Percentiles rank a stretch among this genome's conserved stretches.
These are phyloP conservation scores for Strigamia crassipes DNA, from an alignment of 2,888 invertebrate genomes.

Conservation along the genomic window DNA sequence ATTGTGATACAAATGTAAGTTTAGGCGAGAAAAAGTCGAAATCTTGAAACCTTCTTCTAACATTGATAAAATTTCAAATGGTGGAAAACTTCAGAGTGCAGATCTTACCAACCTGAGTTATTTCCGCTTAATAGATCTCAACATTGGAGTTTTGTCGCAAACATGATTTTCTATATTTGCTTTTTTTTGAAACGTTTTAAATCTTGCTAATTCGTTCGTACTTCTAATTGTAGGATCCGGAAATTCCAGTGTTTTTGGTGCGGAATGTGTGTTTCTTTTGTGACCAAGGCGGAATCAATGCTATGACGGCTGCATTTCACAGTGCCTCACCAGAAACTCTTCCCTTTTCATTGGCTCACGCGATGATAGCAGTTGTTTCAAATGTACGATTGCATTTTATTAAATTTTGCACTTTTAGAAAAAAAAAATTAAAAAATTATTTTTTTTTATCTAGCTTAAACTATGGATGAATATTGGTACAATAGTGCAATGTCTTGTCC, in stretches of 20 bases:
- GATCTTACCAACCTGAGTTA: conserved; percentile 2
- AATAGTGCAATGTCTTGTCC: conserved; percentile 84
- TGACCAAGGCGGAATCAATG: conserved; percentile 84
- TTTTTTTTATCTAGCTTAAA: conserved; percentile 66
- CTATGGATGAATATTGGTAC: conserved; percentile 91
- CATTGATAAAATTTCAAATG: not conserved
- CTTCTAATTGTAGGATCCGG: conserved; percentile 73
- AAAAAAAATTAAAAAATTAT: no score
- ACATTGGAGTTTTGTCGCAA: not conserved
- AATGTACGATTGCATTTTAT: conserved; percentile 63
- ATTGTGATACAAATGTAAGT: conserved; percentile 74
- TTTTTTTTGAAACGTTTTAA: not conserved
- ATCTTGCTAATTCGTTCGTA: not conserved
- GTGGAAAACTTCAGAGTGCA: conserved; percentile 18
- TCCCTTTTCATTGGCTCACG: conserved; percentile 86
- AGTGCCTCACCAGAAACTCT: conserved; percentile 72
- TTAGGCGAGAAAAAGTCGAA: not conserved
- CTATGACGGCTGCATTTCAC: conserved; percentile 85
- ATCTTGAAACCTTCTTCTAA: conserved; percentile 33
- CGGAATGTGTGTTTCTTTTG: conserved; percentile 93
- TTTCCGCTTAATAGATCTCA: not conserved
- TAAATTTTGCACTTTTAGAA: not conserved
- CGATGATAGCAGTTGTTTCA: conserved; percentile 87
- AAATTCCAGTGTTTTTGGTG: conserved; percentile 85
- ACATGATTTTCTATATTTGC: not conserved